phyloP scores from a whole-genome alignment of 1,140 invertebrate genomes.

The Drosophila tani region DNA sequence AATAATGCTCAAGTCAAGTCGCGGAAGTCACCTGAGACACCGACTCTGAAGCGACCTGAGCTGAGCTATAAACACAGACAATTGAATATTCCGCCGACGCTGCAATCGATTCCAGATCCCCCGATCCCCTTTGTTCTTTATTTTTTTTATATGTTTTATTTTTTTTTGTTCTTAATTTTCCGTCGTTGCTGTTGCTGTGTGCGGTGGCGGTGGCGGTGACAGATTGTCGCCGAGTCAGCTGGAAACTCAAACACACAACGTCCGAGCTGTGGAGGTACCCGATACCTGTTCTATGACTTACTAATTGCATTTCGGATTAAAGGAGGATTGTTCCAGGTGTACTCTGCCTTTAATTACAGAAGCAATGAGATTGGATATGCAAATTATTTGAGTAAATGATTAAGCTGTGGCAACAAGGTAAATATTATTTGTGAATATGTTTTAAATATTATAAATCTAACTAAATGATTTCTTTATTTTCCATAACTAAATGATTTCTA shows the following conservation, averaged over 20 bases:
- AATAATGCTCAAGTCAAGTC: background rate
- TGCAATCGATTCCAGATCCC: conserved; percentile 37
- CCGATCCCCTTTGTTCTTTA: conserved; percentile 23
- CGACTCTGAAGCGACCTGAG: background rate
- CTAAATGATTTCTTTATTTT: too few relatives aligned
- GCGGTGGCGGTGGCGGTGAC: conserved; percentile 14
- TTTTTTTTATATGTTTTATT: conserved; percentile 1
- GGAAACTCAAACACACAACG: conserved; percentile 3
- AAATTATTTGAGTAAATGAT: background rate
- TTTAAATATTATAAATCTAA: background rate
- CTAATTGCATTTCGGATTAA: conserved; percentile 1
- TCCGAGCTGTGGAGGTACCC: background rate
- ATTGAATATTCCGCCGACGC: conserved; percentile 38
- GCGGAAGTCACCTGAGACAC: conserved; percentile 15
- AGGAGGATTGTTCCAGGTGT: background rate
- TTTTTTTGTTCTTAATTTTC: conserved; percentile 27
- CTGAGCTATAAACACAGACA: background rate
- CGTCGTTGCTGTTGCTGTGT: conserved; percentile 29
- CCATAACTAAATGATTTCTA: too few relatives aligned
- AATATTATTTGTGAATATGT: background rate
- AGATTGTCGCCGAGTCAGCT: conserved; percentile 19
- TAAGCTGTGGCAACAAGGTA: background rate
- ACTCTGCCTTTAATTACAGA: conserved; percentile 11
- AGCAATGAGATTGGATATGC: background rate
- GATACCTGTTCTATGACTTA: conserved; percentile 23